phyloP scores from a whole-genome alignment of 2,113 vertebrate genomes.

The Sterrhoptilus dennistouni region DNA sequence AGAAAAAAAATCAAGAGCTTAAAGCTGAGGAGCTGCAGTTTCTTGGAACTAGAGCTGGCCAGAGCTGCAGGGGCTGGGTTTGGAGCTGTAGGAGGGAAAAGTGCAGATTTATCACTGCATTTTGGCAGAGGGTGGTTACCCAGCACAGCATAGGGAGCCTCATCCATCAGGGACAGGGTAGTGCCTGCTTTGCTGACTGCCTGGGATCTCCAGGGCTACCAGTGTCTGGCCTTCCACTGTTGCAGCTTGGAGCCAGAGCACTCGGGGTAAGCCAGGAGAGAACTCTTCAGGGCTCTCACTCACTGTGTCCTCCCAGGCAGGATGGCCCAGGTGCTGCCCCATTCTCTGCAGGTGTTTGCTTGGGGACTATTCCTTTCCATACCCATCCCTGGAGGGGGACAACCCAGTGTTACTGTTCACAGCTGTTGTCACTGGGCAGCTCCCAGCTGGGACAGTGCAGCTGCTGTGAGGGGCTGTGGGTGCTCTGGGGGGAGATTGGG shows the following conservation, averaged over 20 bases:
- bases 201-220: not conserved
- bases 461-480: not conserved
- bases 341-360: not conserved
- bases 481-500: not conserved
- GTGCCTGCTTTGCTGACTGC: not conserved
- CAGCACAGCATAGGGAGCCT: not conserved
- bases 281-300: not conserved
- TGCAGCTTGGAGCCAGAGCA: not conserved
- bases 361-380: not conserved
- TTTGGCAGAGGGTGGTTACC: not conserved
- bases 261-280: accelerated
- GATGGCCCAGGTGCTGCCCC: not conserved
- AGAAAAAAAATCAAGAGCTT: not conserved
- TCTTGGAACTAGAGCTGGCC: not conserved
- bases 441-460: not conserved
- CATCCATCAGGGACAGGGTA: not conserved
- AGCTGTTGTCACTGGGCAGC: not conserved
- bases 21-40: not conserved
- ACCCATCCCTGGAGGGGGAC: accelerated
- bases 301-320: accelerated
- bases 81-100: not conserved
- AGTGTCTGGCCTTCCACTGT: not conserved
- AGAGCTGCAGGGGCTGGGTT: not conserved
- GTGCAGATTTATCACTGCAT: not conserved
- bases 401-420: accelerated